A percentile compares a stretch with the other conserved stretches of the same genome.
These are phyloP conservation scores for Cordilura impudica DNA, from an alignment of 2,888 invertebrate species.

Conservation along the genomic window DNA sequence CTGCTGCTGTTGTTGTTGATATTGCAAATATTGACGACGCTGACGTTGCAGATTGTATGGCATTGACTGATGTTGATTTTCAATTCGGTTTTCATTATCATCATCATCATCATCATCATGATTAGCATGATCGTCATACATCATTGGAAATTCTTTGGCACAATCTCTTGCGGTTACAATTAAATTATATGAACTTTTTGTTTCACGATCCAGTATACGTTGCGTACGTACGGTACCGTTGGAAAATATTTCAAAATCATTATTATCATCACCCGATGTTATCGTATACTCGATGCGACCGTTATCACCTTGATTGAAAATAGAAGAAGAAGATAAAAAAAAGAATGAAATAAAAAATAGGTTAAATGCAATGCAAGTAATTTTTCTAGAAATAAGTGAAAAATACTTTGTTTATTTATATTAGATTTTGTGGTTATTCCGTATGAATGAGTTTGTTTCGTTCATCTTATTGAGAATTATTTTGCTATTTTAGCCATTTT, in stretches of 20 bases:
- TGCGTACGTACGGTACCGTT: conserved; percentile 92
- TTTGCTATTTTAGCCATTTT: conserved; percentile 62
- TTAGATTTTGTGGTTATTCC: conserved; percentile 61
- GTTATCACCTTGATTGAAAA: conserved; percentile 85
- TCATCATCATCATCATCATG: conserved; percentile 51
- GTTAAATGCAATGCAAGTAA: background rate
- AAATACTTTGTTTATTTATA: conserved; percentile 22
- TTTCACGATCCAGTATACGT: conserved; percentile 89
- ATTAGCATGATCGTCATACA: conserved; percentile 46
- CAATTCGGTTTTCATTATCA: conserved; percentile 32
- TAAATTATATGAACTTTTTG: conserved; percentile 88
- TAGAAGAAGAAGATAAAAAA: conserved; percentile 22
- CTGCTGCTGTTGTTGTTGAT: conserved; percentile 58
- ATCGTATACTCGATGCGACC: conserved; percentile 90
- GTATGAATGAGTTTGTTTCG: background rate
- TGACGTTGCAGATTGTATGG: conserved; percentile 58
- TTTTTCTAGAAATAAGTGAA: background rate
- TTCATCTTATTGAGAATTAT: conserved; percentile 64
- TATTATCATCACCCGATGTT: conserved; percentile 87
- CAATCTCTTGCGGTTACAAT: conserved; percentile 92
- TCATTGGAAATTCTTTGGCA: conserved; percentile 81
- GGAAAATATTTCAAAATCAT: conserved; percentile 87
- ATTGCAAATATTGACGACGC: conserved; percentile 61
- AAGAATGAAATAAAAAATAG: conserved; percentile 57
- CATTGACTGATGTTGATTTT: conserved; percentile 53